Conservation (phyloP, 2,113 vertebrate genomes). For the Erythrolamprus reginae region DNA sequence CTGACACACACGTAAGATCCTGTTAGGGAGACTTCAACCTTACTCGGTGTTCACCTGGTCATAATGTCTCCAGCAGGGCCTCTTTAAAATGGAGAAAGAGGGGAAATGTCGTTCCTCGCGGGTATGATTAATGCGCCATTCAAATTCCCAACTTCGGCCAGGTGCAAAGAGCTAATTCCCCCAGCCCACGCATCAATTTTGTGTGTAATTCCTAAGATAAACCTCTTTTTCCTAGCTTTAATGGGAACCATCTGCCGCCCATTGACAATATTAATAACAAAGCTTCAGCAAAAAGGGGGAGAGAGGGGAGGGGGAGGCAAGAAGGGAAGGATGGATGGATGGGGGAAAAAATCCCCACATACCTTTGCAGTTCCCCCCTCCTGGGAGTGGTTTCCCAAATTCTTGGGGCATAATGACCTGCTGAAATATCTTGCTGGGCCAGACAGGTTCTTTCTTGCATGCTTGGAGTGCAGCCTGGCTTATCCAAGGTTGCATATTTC, state of each 20-base stretch:
- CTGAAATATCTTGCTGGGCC: slow-evolving; percentile 40
- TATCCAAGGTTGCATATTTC: slow-evolving; percentile 37
- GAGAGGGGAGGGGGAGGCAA: slow-evolving; percentile 10
- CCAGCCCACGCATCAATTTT: slow-evolving; percentile 77
- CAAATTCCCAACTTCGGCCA: slow-evolving; percentile 76
- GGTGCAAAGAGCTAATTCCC: slow-evolving; percentile 74
- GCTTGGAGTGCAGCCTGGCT: slow-evolving; percentile 27
- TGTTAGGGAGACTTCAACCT: not conserved
- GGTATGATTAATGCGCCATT: slow-evolving; percentile 66
- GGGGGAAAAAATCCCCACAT: slow-evolving; percentile 21
- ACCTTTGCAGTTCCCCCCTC: slow-evolving; percentile 55
- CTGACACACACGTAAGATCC: too few species aligned
- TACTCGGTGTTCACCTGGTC: not conserved
- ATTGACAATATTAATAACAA: slow-evolving; percentile 69
- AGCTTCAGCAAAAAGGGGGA: not conserved
- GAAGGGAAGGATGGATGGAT: not conserved
- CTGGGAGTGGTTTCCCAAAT: slow-evolving; percentile 44
- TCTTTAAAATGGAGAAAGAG: not conserved
- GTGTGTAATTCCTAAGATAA: slow-evolving; percentile 77
- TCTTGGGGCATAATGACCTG: slow-evolving; percentile 39
- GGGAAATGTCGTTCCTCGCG: slow-evolving; percentile 22
- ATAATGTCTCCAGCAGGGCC: not conserved
- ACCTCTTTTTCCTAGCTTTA: slow-evolving; percentile 69
- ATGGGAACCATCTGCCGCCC: slow-evolving; percentile 79
- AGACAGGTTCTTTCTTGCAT: slow-evolving; percentile 14